Percentiles rank a stretch among this genome's conserved stretches.
Conservation (phyloP, 1,140 invertebrate species). For the Catajapyx aquilonaris region DNA sequence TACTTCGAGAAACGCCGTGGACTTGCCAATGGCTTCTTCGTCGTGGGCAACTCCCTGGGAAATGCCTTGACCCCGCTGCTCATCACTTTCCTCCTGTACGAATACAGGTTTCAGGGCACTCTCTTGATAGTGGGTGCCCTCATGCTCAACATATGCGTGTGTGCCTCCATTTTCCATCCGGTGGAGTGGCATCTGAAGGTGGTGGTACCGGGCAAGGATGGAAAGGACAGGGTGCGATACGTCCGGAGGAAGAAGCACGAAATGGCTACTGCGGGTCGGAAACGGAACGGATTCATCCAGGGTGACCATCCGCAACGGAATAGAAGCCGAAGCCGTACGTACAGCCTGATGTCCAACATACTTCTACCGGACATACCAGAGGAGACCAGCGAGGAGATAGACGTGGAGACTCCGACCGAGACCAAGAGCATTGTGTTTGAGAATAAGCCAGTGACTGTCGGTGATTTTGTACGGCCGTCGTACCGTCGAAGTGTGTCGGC, state of each 20-base stretch:
- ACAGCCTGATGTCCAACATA: not conserved
- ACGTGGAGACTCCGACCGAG: not conserved
- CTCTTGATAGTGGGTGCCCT: not conserved
- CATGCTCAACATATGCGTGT: not conserved
- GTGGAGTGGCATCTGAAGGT: not conserved
- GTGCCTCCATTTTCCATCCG: not conserved
- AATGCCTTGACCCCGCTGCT: slow-evolving; percentile 14
- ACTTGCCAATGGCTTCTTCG: slow-evolving; percentile 16
- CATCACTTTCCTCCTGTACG: slow-evolving; percentile 8
- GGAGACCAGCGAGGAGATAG: not conserved
- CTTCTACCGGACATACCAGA: not conserved
- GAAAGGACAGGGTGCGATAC: not conserved
- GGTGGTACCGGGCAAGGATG: too few relatives aligned
- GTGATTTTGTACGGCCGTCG: too few relatives aligned
- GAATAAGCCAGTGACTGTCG: not conserved
- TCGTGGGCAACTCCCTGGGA: slow-evolving; percentile 15
- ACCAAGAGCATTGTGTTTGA: not conserved
- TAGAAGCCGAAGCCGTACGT: not conserved
- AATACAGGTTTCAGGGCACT: slow-evolving; percentile 9
- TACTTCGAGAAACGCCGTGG: slow-evolving; percentile 18
- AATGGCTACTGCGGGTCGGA: not conserved
- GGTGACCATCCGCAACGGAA: not conserved
- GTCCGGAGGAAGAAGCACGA: not conserved
- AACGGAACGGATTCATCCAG: not conserved
- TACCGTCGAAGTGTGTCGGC: too few relatives aligned